Base-by-base conservation (phyloP, 2,888 invertebrate genomes). In the Zygogramma bicolorata region DNA sequence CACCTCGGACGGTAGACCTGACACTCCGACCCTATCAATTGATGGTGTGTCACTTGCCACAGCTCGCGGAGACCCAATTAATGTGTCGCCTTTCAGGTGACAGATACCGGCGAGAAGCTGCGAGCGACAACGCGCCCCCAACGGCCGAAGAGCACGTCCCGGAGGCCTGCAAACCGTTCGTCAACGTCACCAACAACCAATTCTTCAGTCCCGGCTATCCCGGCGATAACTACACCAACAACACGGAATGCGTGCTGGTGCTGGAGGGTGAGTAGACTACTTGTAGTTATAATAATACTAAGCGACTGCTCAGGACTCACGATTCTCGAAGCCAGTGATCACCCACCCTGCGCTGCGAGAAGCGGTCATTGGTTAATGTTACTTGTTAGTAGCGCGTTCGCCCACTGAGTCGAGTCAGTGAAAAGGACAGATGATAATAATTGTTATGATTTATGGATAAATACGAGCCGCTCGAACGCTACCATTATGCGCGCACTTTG, bases 151-250 rank as follows among this genome's bases (percentile, higher is more conserved):
- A 68, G 62, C 78, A 79, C 6, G 65, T 75, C 62, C 74, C 71
- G 6, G 77, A 83, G 66, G 83, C 85, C 25, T 93, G 93, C 84
- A 88, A 88, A 70, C 88, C 89, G 74, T 93, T 93, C 83, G 91
- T 91, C 18, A 90, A 92, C 80, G 85, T 87, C 7, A 86, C 85
- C n/a, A 89, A 89, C 80, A 88, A 88, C 79, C 92, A 92, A 82
- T 91, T 94, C 82, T 92, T 90, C 84, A 93, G 93, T 79, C 94
- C 94, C 0, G 90, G 91, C 76, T 93, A 93, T 46, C 79, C 77
- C 3, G 79, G 76, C 31, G 77, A 77, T 20, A 82, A 81, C 70
- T 94, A 94, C 86, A 92, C 93, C 7, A 91, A 91, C 81, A 89
- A 90, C 78, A 90, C 91, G 31, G 90, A 92, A 80, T 94, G 94